Conservation (phyloP, 2,888 invertebrate species). For the Pecten maximus region DNA sequence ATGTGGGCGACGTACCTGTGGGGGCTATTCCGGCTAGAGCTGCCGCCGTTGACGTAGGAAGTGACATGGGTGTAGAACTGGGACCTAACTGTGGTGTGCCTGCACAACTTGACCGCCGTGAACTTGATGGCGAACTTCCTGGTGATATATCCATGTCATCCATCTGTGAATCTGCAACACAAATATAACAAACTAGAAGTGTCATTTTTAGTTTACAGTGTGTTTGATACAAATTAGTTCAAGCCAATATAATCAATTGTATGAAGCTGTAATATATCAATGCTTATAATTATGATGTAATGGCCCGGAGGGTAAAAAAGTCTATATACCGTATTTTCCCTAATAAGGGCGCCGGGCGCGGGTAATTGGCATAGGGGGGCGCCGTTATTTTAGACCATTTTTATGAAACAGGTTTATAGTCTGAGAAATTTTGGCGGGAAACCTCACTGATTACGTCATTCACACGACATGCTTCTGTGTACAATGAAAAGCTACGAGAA, state of each 20-base stretch:
- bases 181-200: not conserved
- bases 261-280: too few species aligned
- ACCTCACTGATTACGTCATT: not conserved
- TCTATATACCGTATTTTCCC: not conserved
- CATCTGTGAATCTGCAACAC: slow-evolving; percentile 81
- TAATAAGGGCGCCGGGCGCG: not conserved
- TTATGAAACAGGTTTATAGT: not conserved
- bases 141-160: slow-evolving; percentile 98
- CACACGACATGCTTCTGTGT: not conserved
- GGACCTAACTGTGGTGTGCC: slow-evolving; percentile 68
- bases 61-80: slow-evolving; percentile 57
- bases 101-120: slow-evolving; percentile 63
- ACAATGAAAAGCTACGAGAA: too few species aligned
- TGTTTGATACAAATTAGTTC: not conserved
- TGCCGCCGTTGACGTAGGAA: slow-evolving; percentile 46
- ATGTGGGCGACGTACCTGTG: not conserved
- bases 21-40: not conserved
- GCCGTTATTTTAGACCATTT: too few species aligned
- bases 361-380: too few species aligned
- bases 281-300: too few species aligned
- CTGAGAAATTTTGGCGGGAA: not conserved
- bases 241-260: too few species aligned
- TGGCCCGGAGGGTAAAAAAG: too few species aligned
- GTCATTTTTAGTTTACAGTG: too few species aligned
- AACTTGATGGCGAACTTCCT: slow-evolving; percentile 86